phyloP scores from a whole-genome alignment of 2,888 invertebrate species.

The Dryococelus australis region DNA sequence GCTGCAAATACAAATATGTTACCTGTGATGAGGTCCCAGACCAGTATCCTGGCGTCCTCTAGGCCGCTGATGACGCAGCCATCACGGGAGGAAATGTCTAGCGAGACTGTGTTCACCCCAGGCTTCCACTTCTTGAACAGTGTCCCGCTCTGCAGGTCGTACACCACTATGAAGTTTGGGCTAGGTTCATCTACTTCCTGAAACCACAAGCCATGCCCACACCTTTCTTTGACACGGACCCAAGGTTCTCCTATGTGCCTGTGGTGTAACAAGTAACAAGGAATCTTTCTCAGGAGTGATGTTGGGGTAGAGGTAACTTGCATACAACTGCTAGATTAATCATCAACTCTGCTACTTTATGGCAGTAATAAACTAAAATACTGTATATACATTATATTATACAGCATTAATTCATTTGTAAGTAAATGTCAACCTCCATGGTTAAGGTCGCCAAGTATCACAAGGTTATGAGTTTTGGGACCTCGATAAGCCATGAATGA shows the following conservation, averaged over 20 bases:
- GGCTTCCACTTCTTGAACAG: slow-evolving; percentile 93
- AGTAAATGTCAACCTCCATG: no score
- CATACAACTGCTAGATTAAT: no score
- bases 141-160: slow-evolving; percentile 89
- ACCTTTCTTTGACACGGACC: not conserved
- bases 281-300: no score
- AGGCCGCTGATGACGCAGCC: slow-evolving; percentile 85
- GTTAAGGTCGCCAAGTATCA: no score
- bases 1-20: slow-evolving; percentile 27
- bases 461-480: no score
- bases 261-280: no score
- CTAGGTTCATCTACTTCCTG: slow-evolving; percentile 78
- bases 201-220: not conserved
- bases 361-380: no score
- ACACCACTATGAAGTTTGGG: slow-evolving; percentile 89
- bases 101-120: slow-evolving; percentile 80
- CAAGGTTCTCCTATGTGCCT: not conserved
- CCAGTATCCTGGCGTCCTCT: slow-evolving; percentile 80
- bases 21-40: slow-evolving; percentile 89
- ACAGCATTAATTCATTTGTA: no score
- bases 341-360: no score
- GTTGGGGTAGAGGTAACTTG: no score
- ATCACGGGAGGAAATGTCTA: slow-evolving; percentile 84
- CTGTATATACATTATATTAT: no score
- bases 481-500: no score